Evolutionary conservation across 2,797 vertebrate genomes (phyloP).

Genomic region (Pseudochirops corinnae): DNA sequence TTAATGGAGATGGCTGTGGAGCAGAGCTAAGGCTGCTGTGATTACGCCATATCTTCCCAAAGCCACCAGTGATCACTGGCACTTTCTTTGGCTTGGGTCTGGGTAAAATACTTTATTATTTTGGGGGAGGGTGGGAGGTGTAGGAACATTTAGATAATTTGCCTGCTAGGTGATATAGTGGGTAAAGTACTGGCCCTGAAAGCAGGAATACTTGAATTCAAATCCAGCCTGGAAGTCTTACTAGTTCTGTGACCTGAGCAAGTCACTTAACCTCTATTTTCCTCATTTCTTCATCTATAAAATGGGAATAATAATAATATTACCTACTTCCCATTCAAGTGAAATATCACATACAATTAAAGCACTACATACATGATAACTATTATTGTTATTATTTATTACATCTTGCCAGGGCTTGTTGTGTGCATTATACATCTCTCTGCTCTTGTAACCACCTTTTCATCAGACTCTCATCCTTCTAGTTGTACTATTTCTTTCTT

Average conservation of each 20-base stretch:
- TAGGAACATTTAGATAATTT: constrained; percentile 15
- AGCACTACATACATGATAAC: not conserved
- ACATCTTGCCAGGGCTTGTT: not conserved
- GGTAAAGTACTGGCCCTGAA: not conserved
- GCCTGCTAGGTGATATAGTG: constrained; percentile 9
- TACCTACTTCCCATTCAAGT: not conserved
- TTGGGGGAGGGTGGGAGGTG: not conserved
- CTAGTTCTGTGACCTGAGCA: not conserved
- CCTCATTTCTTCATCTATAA: not conserved
- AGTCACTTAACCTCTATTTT: not conserved
- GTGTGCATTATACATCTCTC: not conserved
- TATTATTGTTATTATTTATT: not conserved
- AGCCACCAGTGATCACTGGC: constrained; percentile 34
- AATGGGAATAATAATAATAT: not conserved
- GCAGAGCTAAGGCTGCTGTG: constrained; percentile 63
- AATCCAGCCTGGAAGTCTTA: not conserved
- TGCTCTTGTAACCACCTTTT: not conserved
- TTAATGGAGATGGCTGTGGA: constrained; percentile 46
- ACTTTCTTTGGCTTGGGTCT: constrained; percentile 26
- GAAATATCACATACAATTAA: not conserved
- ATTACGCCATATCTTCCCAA: constrained; percentile 34
- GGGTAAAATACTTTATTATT: constrained; percentile 61
- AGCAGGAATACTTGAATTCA: not conserved
- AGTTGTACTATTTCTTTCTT: not conserved
- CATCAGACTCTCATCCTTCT: not conserved